A percentile compares a stretch with the other conserved stretches of the same genome.
Evolutionary conservation across 2,797 vertebrate species (phyloP).

Genomic region (Sylvilagus floridanus): DNA sequence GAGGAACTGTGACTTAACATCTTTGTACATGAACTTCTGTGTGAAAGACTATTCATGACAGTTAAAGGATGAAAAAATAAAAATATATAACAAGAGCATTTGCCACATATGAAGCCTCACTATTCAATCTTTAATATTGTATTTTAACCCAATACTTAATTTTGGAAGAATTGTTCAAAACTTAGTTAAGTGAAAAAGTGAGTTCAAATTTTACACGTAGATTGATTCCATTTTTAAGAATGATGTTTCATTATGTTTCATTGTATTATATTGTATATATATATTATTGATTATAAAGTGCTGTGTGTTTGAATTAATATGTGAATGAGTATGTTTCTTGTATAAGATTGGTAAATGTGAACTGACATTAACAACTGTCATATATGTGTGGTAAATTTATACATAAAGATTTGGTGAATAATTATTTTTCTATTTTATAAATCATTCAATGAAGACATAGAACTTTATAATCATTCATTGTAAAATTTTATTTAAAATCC

Average conservation of each 20-base stretch:
- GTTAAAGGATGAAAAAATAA: background rate
- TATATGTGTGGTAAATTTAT: background rate
- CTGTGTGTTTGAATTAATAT: background rate
- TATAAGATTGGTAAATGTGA: background rate
- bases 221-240: background rate
- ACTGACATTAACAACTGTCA: background rate
- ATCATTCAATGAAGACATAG: background rate
- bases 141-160: background rate
- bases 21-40: background rate
- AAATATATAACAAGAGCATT: background rate
- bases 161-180: background rate
- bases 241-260: too few relatives aligned
- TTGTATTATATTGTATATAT: too few relatives aligned
- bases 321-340: background rate
- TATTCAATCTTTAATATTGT: background rate
- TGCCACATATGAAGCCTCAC: background rate
- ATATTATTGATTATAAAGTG: too few relatives aligned
- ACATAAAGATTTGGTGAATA: background rate
- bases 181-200: background rate
- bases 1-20: background rate
- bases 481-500: background rate
- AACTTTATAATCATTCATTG: background rate
- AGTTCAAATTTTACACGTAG: background rate
- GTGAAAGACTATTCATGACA: background rate
- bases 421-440: background rate